phyloP scores from a whole-genome alignment of 1,140 invertebrate genomes.

The Caligus rogercresseyi region DNA sequence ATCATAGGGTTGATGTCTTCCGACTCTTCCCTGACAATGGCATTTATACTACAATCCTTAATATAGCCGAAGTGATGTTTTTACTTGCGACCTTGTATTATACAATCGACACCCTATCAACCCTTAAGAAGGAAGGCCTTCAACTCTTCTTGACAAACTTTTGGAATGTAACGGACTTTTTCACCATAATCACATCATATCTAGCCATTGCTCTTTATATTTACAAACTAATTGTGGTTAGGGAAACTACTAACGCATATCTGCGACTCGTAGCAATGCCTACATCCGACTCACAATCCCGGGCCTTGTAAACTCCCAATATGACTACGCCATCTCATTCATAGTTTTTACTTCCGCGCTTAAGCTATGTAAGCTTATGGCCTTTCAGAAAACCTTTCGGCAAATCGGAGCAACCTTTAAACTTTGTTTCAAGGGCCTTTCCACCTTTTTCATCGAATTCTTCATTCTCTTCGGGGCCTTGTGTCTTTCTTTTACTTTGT shows the following conservation, averaged over 20 bases:
- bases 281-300: slow-evolving; percentile 10
- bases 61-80: slow-evolving; percentile 22
- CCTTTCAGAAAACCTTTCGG: slow-evolving; percentile 17
- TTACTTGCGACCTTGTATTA: slow-evolving; percentile 23
- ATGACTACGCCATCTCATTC: slow-evolving; percentile 13
- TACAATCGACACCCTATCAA: slow-evolving; percentile 20
- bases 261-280: neutral
- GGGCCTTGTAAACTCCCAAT: slow-evolving; percentile 4
- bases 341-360: slow-evolving; percentile 17
- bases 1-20: slow-evolving; percentile 34
- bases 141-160: slow-evolving; percentile 22
- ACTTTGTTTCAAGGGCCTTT: slow-evolving; percentile 15
- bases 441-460: slow-evolving; percentile 18
- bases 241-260: neutral
- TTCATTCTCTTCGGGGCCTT: slow-evolving; percentile 14
- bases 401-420: slow-evolving; percentile 17
- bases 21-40: slow-evolving; percentile 22
- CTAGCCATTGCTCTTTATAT: slow-evolving; percentile 23
- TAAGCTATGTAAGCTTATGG: slow-evolving; percentile 13
- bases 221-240: slow-evolving; percentile 16
- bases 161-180: slow-evolving; percentile 23
- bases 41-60: slow-evolving; percentile 18
- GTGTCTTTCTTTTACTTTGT: slow-evolving; percentile 20
- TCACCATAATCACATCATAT: slow-evolving; percentile 21
- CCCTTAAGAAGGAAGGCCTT: slow-evolving; percentile 20